Evolutionary conservation across 2,797 vertebrate species (phyloP).

Genomic region (Lateolabrax maculatus): DNA sequence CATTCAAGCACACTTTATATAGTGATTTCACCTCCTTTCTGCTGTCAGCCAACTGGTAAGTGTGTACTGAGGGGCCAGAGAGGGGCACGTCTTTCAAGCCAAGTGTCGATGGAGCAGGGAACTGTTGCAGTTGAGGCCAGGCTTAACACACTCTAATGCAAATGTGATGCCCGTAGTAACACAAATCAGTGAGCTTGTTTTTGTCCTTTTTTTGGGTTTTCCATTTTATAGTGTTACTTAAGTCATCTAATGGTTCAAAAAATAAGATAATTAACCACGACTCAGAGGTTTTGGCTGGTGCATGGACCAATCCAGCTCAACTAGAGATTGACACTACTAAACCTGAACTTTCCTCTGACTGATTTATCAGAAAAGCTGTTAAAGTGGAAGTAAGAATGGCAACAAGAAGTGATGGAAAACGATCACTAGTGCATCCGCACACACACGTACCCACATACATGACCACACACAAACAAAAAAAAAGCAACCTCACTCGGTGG

Average conservation of each 20-base stretch:
- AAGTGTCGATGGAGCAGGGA: conserved; percentile 49
- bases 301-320: neutral
- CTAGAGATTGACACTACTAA: conserved; percentile 17
- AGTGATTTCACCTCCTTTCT: conserved; percentile 54
- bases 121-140: conserved; percentile 41
- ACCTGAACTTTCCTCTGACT: neutral
- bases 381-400: conserved; percentile 4
- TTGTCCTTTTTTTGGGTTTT: conserved; percentile 17
- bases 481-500: neutral
- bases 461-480: conserved; percentile 19
- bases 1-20: conserved; percentile 50
- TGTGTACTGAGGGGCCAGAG: conserved; percentile 40
- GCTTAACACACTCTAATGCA: conserved; percentile 53
- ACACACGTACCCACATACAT: conserved; percentile 12
- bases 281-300: conserved; percentile 17
- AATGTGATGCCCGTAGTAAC: conserved; percentile 47
- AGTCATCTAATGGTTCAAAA: conserved; percentile 14
- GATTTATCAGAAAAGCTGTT: conserved; percentile 1
- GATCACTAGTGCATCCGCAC: neutral
- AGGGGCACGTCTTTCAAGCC: conserved; percentile 52
- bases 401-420: conserved; percentile 8
- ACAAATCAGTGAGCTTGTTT: conserved; percentile 55
- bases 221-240: conserved; percentile 37
- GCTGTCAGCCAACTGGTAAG: conserved; percentile 54
- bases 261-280: conserved; percentile 21